Evolutionary conservation across 2,888 invertebrate species (phyloP), one percentile per base, ranked within the genome.

Genomic region (Eupithecia exiguata): DNA sequence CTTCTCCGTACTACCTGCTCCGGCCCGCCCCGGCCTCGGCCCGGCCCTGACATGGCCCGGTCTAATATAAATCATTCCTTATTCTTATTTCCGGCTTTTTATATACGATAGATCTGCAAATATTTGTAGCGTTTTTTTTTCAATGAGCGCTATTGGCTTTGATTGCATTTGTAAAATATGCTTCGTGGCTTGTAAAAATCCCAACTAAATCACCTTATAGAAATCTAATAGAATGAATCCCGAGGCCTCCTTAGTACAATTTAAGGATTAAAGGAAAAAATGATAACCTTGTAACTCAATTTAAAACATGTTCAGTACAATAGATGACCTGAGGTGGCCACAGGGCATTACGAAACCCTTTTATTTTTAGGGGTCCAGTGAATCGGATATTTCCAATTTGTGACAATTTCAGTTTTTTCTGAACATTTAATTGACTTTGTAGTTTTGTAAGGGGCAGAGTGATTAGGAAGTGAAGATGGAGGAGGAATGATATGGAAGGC

Each of bases 401-500:
- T 87, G 89, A 86, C 88, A 88, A 88, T 87, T 87, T 87, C 88
- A 88, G 84, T n/a, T 87, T 86, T 25, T 58, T 58, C 25, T 83
- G 46, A 78, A 80, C 81, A 82, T 84, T 82, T 88, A 87, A 88
- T 88, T 88, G 87, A 87, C 83, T 88, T 88, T 83, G 79, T 70
- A 74, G 65, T 76, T 76, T 72, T 69, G 67, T 75, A 74, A 7
- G 35, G 35, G 18, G 18, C 18, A 35, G 16, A 25, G 25, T n/a
- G 66, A 14, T 1, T 6, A 4, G 21, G 21, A 40, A 18, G 21
- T 10, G 65, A 21, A 40, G 36, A 40, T 65, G n/a, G 21, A 25
- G 66, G 40, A 21, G 25, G 40, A 21, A 66, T 66, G 40, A 66
- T 65, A 25, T 36, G 40, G 25, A 66, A 66, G 25, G 14, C 12